Conservation (phyloP, 2,113 vertebrate genomes). For the Poicephalus meyeri region DNA sequence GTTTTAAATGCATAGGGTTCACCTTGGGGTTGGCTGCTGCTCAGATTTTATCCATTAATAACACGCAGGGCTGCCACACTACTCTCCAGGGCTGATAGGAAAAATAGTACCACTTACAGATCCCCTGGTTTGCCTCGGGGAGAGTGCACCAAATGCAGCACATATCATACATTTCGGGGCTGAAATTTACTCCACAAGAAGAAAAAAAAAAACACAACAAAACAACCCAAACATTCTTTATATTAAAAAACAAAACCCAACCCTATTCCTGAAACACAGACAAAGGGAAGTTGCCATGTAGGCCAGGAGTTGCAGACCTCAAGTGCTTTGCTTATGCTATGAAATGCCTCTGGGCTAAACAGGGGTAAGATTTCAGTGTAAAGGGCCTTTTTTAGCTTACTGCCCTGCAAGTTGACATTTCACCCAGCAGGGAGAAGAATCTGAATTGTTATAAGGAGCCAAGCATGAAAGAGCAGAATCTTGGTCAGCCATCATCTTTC, state of each 20-base stretch:
- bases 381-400: conserved; percentile 29
- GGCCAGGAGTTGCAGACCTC: conserved; percentile 38
- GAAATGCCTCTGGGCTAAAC: conserved; percentile 25
- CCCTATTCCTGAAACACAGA: conserved; percentile 21
- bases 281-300: conserved; percentile 44
- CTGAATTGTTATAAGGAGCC: conserved; percentile 25
- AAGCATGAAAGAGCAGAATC: background rate
- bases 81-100: conserved; percentile 74
- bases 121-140: conserved; percentile 73
- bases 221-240: background rate
- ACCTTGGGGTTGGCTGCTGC: conserved; percentile 82
- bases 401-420: conserved; percentile 47
- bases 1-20: conserved; percentile 87
- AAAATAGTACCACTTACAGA: conserved; percentile 75
- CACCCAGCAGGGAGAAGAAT: conserved; percentile 35
- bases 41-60: conserved; percentile 87
- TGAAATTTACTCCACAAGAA: conserved; percentile 58
- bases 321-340: conserved; percentile 22
- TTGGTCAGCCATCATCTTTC: conserved; percentile 3
- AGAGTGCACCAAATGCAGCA: conserved; percentile 58
- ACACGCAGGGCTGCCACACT: conserved; percentile 77
- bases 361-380: conserved; percentile 38
- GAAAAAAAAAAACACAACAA: background rate
- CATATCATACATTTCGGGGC: conserved; percentile 52
- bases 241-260: conserved; percentile 49